Base-by-base conservation (phyloP, 2,888 invertebrate species). In the Adela reaumurella region DNA sequence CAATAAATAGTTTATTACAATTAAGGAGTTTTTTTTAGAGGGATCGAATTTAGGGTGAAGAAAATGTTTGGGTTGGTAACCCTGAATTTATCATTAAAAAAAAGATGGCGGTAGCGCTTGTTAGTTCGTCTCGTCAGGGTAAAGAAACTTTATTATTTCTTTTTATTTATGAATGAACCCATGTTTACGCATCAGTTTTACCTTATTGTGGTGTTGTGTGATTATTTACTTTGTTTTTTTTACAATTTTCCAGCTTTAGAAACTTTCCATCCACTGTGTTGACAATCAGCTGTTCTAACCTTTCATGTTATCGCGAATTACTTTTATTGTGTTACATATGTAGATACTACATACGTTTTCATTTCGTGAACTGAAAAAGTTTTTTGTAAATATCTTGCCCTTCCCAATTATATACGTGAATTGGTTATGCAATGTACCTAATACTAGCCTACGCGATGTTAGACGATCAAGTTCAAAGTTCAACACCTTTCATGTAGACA, bases 121-220 rank as follows among this genome's bases (percentile, higher is more conserved):
- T 77, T 74, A 76, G 74, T 74, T 77, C 78, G 78, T 67, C 78
- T 76, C 78, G 74, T 69, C 68, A 74, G 74, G 77, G 78, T 78
- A 77, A 77, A 67, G 69, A 68, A 65, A 62, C 62, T 59, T 54
- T 63, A 61, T 68, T 63, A 58, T 54, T 49, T 43, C 35, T 8
- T 35, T 14, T 35, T 3, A 35, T 35, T 35, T 35, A 11, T 35
- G 14, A 35, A 35, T 24, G 11, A 14, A 35, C n/a, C 35, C n/a
- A n/a, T n/a, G n/a, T n/a, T n/a, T n/a, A n/a, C n/a, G n/a, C n/a
- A n/a, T n/a, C n/a, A n/a, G n/a, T n/a, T n/a, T n/a, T n/a, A n/a
- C n/a, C n/a, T n/a, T n/a, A n/a, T n/a, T n/a, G n/a, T n/a, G n/a
- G n/a, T n/a, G n/a, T n/a, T n/a, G n/a, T n/a, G n/a, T n/a, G 14